Evolutionary conservation across 2,797 vertebrate genomes (phyloP), one percentile per base, ranked within the genome.

Genomic region (Trematomus bernacchii): DNA sequence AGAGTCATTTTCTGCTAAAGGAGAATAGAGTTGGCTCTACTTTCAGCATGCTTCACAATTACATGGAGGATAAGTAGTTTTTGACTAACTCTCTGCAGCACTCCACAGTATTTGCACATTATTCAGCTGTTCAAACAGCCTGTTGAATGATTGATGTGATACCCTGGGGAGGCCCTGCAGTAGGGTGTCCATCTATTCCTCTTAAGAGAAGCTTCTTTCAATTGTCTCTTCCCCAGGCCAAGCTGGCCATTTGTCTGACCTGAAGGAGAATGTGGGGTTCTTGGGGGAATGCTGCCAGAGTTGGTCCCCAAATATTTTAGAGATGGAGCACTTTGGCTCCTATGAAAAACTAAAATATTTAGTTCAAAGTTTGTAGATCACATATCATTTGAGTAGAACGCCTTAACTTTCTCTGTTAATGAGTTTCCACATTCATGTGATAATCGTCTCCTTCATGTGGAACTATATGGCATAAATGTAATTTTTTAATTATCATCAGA

Each of bases 1-100:
- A 42, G 69, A 85, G 61, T 77, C 47, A 84, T 77, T 62, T 76
- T 66, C 69, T 77, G 71, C 76, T 82, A 77, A 76, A 83, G 66
- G 71, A 84, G 70, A 60, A 81, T 8, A 53, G 8, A 66, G 62
- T 58, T 50, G 27, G 65, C 62, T 84, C 72, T 37, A 48, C 50
- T 61, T 72, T 46, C 57, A 14, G 19, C 58, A 66, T 63, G 30
- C 82, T 71, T 58, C 62, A 47, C 13, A 50, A 46, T 68, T 55
- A 10, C 21, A 57, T n/a, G 33, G 8, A 62, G 27, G 3, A 60
- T 47, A 21, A 51, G 27, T 33, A 61, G 27, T 46, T 76, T 79
- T 50, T 51, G 23, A 68, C 42, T 63, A 69, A 43, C 4, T 74
- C 65, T 64, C 37, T 64, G 53, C 61, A 50, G 54, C 21, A 55